Conservation (phyloP, 2,797 vertebrate genomes). For the Gallinago stenura region DNA sequence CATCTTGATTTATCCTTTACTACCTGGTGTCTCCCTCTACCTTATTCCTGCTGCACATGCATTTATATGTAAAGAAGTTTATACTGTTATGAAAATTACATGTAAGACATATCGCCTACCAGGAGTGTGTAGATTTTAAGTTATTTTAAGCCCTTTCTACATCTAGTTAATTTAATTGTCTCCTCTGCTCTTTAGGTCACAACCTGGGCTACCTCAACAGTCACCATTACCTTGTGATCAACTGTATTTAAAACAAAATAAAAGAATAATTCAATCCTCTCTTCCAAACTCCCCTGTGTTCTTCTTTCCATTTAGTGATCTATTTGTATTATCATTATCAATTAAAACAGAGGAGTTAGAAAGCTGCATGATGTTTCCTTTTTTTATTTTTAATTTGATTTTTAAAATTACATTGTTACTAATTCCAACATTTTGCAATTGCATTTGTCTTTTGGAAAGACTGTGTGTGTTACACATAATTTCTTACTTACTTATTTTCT, state of each 20-base stretch:
- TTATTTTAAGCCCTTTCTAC: neutral
- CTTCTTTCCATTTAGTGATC: neutral
- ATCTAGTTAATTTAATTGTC: neutral
- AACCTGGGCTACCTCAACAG: fast-evolving
- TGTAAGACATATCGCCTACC: neutral
- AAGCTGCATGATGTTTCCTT: neutral
- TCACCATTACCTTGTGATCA: neutral
- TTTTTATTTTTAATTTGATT: neutral
- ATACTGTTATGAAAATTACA: neutral
- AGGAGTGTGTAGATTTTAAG: neutral
- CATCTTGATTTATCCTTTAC: neutral
- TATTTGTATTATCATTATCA: neutral
- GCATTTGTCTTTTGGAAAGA: neutral
- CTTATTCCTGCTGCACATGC: neutral
- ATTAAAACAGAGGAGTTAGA: neutral
- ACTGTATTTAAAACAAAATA: neutral
- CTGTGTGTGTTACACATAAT: neutral
- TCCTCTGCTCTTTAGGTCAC: neutral
- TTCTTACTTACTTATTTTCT: neutral
- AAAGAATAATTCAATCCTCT: neutral
- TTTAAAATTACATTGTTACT: neutral
- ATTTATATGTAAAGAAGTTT: neutral
- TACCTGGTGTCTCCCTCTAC: neutral
- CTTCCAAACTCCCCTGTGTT: neutral
- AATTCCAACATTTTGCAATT: neutral